A percentile compares a stretch with the other conserved stretches of the same genome.
phyloP scores from a whole-genome alignment of 2,888 invertebrate genomes.

The Antheraea yamamai region DNA sequence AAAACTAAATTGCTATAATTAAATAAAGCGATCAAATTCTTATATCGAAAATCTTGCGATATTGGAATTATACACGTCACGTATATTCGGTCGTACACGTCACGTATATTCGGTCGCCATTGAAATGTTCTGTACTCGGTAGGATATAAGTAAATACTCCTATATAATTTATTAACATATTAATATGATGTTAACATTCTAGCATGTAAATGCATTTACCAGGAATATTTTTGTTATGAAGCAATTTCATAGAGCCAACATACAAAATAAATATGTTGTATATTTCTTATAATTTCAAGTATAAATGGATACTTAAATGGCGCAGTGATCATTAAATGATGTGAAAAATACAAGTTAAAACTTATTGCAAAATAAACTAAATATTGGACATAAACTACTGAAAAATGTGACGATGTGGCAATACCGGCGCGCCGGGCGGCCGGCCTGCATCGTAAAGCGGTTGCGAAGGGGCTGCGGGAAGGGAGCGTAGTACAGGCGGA shows the following conservation, averaged over 20 bases:
- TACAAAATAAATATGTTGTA: not conserved
- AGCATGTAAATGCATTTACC: not conserved
- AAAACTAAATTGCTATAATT: no score
- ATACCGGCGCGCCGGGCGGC: not conserved
- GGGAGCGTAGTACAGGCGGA: constrained; percentile 7
- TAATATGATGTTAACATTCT: not conserved
- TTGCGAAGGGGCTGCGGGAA: constrained; percentile 32
- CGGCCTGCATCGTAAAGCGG: constrained; percentile 26
- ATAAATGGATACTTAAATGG: not conserved
- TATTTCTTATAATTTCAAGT: not conserved
- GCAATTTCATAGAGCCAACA: not conserved
- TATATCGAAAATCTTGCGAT: no score
- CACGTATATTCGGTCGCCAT: no score
- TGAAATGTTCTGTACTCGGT: no score
- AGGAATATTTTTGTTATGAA: not conserved
- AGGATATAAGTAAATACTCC: no score
- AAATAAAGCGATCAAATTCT: no score
- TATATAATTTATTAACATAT: not conserved
- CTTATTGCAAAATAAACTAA: not conserved
- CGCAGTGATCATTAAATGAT: not conserved
- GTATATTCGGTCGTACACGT: no score
- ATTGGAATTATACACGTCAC: no score
- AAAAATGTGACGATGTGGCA: not conserved
- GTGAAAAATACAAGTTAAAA: not conserved
- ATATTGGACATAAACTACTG: not conserved